These are phyloP conservation scores for Periplaneta americana DNA, from an alignment of 1,140 invertebrate genomes.

Conservation along the genomic window DNA sequence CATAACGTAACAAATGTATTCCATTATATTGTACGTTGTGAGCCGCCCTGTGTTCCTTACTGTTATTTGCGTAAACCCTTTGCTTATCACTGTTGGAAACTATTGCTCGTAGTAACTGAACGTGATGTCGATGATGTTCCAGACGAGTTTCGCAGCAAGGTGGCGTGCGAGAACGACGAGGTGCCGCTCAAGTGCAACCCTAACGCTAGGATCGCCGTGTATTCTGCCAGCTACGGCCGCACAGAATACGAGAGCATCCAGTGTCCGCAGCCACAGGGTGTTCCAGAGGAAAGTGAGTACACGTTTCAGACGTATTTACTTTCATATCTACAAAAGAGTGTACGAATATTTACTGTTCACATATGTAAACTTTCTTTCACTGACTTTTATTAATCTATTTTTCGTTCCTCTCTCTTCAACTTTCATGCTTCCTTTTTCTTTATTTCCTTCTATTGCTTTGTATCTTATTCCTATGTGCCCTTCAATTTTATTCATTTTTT, in stretches of 20 bases:
- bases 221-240: constrained; percentile 83
- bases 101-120: no score
- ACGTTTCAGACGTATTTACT: background rate
- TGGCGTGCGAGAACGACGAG: constrained; percentile 84
- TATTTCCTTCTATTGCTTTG: background rate
- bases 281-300: constrained; percentile 81
- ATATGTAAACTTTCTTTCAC: background rate
- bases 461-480: background rate
- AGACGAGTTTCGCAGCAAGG: constrained; percentile 88
- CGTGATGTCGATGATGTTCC: constrained; percentile 33
- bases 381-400: background rate
- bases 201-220: constrained; percentile 79
- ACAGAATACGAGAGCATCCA: constrained; percentile 83
- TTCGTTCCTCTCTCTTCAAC: background rate
- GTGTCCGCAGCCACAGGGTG: constrained; percentile 79
- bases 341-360: background rate
- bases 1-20: no score
- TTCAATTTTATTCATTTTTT: background rate
- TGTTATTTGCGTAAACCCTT: no score
- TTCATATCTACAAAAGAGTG: background rate
- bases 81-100: no score
- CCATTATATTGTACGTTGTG: no score
- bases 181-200: constrained; percentile 77
- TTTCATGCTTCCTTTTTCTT: background rate
- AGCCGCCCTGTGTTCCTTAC: no score